Evolutionary conservation across 1,140 invertebrate species (phyloP).

Genomic region (Steinernema khuongi): DNA sequence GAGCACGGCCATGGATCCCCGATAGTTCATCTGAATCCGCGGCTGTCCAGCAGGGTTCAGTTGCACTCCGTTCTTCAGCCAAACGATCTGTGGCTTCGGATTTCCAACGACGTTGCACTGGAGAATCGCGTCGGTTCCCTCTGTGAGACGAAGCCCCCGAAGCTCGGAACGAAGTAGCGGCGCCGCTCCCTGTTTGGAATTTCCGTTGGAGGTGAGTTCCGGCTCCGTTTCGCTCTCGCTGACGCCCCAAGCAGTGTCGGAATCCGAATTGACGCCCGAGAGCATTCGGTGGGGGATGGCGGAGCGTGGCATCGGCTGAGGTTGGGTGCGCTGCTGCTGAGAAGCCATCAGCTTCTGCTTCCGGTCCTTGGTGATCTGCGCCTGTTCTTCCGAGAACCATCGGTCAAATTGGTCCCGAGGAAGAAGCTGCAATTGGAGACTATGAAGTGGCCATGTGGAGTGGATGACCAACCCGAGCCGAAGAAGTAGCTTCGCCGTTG

Average conservation of each 20-base stretch:
- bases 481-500: constrained; percentile 64
- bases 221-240: constrained; percentile 52
- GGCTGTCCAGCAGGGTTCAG: constrained; percentile 33
- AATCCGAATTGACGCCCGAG: constrained; percentile 38
- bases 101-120: constrained; percentile 54
- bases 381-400: constrained; percentile 52
- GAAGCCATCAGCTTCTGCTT: constrained; percentile 45
- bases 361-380: constrained; percentile 42
- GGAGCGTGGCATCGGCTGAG: not conserved
- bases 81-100: constrained; percentile 55
- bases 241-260: constrained; percentile 42
- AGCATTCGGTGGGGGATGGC: constrained; percentile 22
- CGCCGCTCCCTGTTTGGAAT: constrained; percentile 22
- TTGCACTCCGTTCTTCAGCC: constrained; percentile 47
- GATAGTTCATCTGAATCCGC: constrained; percentile 46
- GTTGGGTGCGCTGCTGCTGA: not conserved
- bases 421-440: constrained; percentile 39
- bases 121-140: constrained; percentile 56
- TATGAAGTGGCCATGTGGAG: not conserved
- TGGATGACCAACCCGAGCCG: constrained; percentile 35
- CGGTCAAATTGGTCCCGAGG: constrained; percentile 48
- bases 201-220: constrained; percentile 35
- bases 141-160: constrained; percentile 45
- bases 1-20: constrained; percentile 48
- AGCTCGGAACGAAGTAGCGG: constrained; percentile 47